Base-by-base conservation (phyloP, 2,888 invertebrate species). In the Hypsopygia costalis region DNA sequence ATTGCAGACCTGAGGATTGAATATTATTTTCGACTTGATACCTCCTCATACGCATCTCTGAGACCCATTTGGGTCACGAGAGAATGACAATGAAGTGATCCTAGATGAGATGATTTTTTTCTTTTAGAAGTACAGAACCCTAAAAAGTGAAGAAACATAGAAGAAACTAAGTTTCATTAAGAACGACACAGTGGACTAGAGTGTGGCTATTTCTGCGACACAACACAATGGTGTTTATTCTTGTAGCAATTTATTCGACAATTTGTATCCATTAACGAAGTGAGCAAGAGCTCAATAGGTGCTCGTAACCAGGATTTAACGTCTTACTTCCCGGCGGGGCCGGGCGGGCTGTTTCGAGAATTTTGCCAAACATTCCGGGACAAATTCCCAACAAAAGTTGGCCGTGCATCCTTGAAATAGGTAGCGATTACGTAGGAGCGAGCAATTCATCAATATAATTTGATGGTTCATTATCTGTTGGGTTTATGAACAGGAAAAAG, bases 311-410 rank as follows among this genome's bases (percentile, higher is more conserved):
- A 71, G 75, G 74, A 77, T 76, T 82, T 80, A 81, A 85, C 77
- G 74, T 83, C 83, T 85, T 73, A 77, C 68, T 85, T 74, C 63
- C 67, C 58, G 49, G 50, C 57, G 65, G 59, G 64, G 39, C 56
- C 61, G 68, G 71, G 66, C 64, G 25, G 25, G 11, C 63, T 58
- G 72, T 69, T 71, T 55, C 60, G 60, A 56, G 80, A 76, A 83
- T 81, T 77, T 75, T 67, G 66, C 59, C 67, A 56, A 77, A 77
- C 81, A 85, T 85, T 85, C 78, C 77, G 49, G 69, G 67, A 71
- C 81, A 69, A 80, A 85, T 86, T 76, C 82, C 65, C 55, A 36
- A 54, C 66, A 69, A 75, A 82, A 85, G 73, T 80, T 82, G 60
- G 60, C 52, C 62, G 34, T 43, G 34, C 40, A 33, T 41, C 34